Percentiles rank a stretch among this genome's conserved stretches.
Evolutionary conservation across 2,113 vertebrate genomes (phyloP).

Genomic region (Pterocles orientalis): DNA sequence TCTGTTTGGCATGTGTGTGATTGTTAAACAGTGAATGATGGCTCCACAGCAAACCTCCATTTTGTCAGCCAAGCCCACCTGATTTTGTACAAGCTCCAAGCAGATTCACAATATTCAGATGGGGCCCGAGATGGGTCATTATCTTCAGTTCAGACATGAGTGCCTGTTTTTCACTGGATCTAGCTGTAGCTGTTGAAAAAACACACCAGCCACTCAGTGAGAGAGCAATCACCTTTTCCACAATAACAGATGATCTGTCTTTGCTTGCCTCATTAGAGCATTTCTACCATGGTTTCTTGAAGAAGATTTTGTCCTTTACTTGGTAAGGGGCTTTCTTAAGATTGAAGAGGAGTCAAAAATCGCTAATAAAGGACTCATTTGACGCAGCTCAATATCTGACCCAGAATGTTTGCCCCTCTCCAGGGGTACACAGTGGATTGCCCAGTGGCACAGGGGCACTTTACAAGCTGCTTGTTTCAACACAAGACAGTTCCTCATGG

Average conservation of each 20-base stretch:
- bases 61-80: slow-evolving; percentile 76
- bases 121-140: slow-evolving; percentile 97
- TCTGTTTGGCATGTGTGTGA: neutral
- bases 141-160: slow-evolving; percentile 99
- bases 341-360: neutral
- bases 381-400: neutral
- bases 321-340: neutral
- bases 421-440: neutral
- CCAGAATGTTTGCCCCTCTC: neutral
- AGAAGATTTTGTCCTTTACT: neutral
- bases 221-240: neutral
- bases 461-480: neutral
- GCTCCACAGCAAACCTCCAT: neutral
- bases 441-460: neutral
- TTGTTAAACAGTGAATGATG: neutral
- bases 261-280: neutral
- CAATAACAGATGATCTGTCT: neutral
- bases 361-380: neutral
- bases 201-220: neutral
- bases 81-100: slow-evolving; percentile 97
- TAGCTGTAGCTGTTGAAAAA: slow-evolving; percentile 87
- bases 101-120: slow-evolving; percentile 97
- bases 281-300: neutral
- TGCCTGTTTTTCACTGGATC: slow-evolving; percentile 97
- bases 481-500: neutral